Evolutionary conservation across 2,797 vertebrate genomes (phyloP).

Genomic region (Fistularia commersonii): DNA sequence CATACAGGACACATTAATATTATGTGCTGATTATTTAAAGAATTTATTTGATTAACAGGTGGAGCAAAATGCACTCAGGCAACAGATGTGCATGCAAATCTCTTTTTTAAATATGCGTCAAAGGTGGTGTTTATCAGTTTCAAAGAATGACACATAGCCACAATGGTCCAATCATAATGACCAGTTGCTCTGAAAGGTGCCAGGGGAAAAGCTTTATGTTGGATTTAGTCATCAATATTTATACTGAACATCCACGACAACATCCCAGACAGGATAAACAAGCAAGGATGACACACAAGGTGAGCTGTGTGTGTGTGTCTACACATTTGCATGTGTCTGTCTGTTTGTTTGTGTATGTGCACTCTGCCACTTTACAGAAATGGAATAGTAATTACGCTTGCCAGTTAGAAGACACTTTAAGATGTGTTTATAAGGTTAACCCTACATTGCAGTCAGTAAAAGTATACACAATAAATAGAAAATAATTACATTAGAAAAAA

Average conservation of each 20-base stretch:
- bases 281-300: background rate
- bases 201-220: background rate
- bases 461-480: too few species aligned
- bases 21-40: background rate
- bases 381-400: constrained; percentile 10
- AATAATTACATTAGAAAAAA: too few species aligned
- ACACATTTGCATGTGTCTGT: background rate
- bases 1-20: too few species aligned
- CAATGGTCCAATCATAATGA: constrained; percentile 1
- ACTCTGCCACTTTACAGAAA: background rate
- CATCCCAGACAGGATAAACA: background rate
- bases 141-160: background rate
- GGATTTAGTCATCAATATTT: constrained; percentile 1
- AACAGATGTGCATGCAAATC: constrained; percentile 25
- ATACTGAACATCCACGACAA: constrained; percentile 2
- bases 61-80: constrained; percentile 31
- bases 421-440: too few species aligned
- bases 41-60: constrained; percentile 31
- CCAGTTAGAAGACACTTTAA: too few species aligned
- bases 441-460: too few species aligned
- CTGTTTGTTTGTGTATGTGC: background rate
- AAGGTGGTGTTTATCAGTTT: constrained; percentile 10
- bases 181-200: constrained; percentile 3
- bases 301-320: background rate
- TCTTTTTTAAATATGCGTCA: background rate